Evolutionary conservation across 2,113 vertebrate genomes (phyloP), one percentile per base, ranked within the genome.

Genomic region (Gymnocephalus cernua): DNA sequence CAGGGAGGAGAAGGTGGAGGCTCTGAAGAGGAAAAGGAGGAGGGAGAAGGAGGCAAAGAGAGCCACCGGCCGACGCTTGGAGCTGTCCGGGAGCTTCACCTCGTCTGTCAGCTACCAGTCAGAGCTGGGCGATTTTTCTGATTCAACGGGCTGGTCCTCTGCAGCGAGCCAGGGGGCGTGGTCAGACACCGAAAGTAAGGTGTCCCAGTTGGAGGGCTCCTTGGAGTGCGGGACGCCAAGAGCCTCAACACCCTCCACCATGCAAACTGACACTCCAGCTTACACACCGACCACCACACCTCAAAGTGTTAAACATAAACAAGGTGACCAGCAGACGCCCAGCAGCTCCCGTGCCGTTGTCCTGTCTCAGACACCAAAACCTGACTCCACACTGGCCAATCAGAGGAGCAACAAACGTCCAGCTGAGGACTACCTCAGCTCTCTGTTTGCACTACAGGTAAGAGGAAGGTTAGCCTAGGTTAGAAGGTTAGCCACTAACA

Each of bases 61-160:
- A 7, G 85, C 86, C 0, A 27, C 44, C 0, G 77, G 54, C 0
- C 70, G 45, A 2, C 64, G 68, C 5, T 19, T 78, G 1, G 87
- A 88, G 0, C 94, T 96, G 10, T 92, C 95, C 0, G 91, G 94
- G 19, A 97, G 96, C 79, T 97, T 97, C 87, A 93, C 95, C 64
- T 96, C 97, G 0, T 96, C 96, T 0, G 0, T 94, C 62, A 95
- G 92, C 48, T 94, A 94, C 86, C 95, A 91, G 69, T 90, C 94
- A 0, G 93, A 94, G 16, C 51, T 92, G 61, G 50, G 84, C 12
- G 74, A 78, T 4, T 74, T 90, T 48, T 92, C 86, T 3, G 84
- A 77, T 4, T 71, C 72, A 0, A 32, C 63, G 0, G 81, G 27
- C 0, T 85, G 86, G 84, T 80, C 19, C 0, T 86, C 84, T 0